These are phyloP conservation scores for Synanthedon andrenaeformis DNA, from an alignment of 2,888 invertebrate species.

Conservation along the genomic window DNA sequence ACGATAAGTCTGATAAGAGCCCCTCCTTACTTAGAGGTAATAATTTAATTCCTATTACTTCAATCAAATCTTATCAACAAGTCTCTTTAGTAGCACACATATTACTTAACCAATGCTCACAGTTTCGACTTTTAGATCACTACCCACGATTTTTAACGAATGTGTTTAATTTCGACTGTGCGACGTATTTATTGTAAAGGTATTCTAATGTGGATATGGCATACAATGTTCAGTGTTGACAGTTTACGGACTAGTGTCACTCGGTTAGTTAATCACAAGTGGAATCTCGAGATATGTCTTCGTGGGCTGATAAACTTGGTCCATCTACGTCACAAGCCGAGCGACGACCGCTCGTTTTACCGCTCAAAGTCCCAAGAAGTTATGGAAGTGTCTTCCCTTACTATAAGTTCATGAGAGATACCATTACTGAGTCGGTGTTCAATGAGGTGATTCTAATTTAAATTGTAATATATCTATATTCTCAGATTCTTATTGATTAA, in stretches of 20 bases:
- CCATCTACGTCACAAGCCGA: conserved; percentile 37
- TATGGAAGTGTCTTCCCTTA: conserved; percentile 74
- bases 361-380: conserved; percentile 59
- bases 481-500: neutral
- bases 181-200: neutral
- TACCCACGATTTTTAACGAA: neutral
- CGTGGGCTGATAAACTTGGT: conserved; percentile 29
- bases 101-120: neutral
- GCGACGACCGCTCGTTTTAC: conserved; percentile 48
- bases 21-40: conserved; percentile 19
- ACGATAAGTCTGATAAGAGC: conserved; percentile 58
- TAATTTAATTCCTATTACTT: conserved; percentile 24
- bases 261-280: neutral
- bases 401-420: conserved; percentile 70
- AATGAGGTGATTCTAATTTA: conserved; percentile 31
- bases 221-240: conserved; percentile 27
- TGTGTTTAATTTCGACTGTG: neutral
- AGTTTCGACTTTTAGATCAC: neutral
- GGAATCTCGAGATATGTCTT: conserved; percentile 18
- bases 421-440: conserved; percentile 40
- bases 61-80: conserved; percentile 51
- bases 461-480: conserved; percentile 5
- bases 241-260: conserved; percentile 31
- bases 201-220: conserved; percentile 32
- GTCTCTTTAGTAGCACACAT: conserved; percentile 3